Conservation (phyloP, 2,113 vertebrate genomes). For the Passer montanus region DNA sequence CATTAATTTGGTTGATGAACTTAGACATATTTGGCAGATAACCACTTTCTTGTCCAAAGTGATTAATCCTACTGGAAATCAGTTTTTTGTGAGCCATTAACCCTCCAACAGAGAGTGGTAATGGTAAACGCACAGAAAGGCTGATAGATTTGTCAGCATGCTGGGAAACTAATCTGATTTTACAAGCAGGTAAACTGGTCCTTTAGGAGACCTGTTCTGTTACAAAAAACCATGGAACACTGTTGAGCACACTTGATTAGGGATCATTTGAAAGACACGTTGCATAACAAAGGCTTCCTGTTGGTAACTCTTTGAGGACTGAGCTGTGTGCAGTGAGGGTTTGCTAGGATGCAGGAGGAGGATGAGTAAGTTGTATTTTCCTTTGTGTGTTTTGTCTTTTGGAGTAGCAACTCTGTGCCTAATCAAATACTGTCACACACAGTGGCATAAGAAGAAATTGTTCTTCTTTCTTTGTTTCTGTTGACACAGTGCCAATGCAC, state of each 20-base stretch:
- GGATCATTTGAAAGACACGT: neutral
- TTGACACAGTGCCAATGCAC: neutral
- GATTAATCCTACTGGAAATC: neutral
- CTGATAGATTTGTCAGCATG: neutral
- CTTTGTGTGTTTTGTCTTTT: neutral
- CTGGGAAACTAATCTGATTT: neutral
- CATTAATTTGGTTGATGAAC: neutral
- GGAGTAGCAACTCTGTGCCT: neutral
- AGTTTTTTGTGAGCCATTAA: neutral
- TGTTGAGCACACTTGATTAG: neutral
- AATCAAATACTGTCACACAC: neutral
- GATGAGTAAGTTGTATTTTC: neutral
- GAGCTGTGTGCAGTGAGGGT: neutral
- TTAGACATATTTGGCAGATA: neutral
- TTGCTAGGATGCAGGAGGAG: neutral
- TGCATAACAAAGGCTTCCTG: neutral
- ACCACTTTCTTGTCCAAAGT: neutral
- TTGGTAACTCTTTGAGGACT: neutral
- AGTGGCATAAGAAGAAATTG: neutral
- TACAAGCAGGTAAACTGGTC: neutral
- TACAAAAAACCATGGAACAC: fast-evolving
- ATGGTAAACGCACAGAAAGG: neutral
- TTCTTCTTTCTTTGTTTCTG: neutral
- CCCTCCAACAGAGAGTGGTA: neutral
- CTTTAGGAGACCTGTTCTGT: neutral